Evolutionary conservation across 2,113 vertebrate genomes (phyloP), one percentile per base, ranked within the genome.

Genomic region (Lanius collurio): DNA sequence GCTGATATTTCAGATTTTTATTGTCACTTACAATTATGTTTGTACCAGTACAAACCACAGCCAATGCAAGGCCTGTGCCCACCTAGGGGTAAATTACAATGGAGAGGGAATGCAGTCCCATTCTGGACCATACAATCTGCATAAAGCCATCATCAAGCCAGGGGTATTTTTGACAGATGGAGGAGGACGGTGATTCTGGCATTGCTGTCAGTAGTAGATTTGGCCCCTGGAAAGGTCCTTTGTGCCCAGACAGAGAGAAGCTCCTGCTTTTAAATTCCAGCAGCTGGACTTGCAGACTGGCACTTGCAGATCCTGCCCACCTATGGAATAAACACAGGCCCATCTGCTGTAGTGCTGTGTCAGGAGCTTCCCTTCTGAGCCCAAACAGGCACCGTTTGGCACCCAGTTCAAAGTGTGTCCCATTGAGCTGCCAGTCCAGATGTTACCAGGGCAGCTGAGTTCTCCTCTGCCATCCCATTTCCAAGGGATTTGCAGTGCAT

Each of bases 381-480:
- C 44, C 27, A 11, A 19, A 46, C 0, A 0, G 41, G 69, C 33
- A 8, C 14, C 2, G 0, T 26, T 56, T 44, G 55, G 47, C 22
- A 19, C 22, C 52, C 4, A 1, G 4, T 16, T 17, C 19, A 6
- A 4, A 44, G 9, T 15, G 16, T 13, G 44, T 62, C 24, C 2
- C 2, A 4, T 4, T 15, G 49, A n/a, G 56, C 52, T 83, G 75
- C 33, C 60, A 55, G 22, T 9, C 21, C 65, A 30, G 65, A 10
- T 41, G 24, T 65, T 15, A 9, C 2, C 2, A 37, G 30, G 35
- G 26, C 44, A 30, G 15, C 46, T 42, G 39, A 56, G 6, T 27
- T 42, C 56, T 62, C 20, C 41, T 28, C 39, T 50, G 27, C 55
- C 18, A 13, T 65, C 46, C 46, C 41, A 6, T 7, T 46, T 12